These are phyloP conservation scores for Chrysolina americana DNA, from an alignment of 2,888 invertebrate species.

Conservation along the genomic window DNA sequence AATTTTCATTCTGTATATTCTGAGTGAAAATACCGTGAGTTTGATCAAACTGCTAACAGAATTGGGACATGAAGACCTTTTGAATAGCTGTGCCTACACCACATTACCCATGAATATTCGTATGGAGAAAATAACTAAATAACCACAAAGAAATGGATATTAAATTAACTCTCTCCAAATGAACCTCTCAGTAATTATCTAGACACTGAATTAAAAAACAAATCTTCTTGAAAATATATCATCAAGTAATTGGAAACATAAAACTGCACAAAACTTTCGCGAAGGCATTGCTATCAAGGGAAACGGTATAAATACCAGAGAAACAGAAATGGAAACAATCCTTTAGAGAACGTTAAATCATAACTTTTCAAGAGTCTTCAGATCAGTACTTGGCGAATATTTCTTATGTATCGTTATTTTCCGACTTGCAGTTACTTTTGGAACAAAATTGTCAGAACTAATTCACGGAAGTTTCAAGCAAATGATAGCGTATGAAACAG, in stretches of 20 bases:
- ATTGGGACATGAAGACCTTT: too few relatives aligned
- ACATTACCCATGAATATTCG: too few relatives aligned
- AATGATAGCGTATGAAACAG: too few relatives aligned
- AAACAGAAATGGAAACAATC: not conserved
- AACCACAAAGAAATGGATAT: not conserved
- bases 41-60: too few relatives aligned
- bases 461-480: not conserved
- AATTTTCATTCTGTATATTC: too few relatives aligned
- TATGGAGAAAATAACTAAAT: not conserved
- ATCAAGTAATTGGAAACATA: not conserved
- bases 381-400: not conserved
- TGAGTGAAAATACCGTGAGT: too few relatives aligned
- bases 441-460: not conserved
- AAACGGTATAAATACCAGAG: slow-evolving; percentile 9
- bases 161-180: not conserved
- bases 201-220: not conserved
- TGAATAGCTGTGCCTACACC: too few relatives aligned
- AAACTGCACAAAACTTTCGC: not conserved
- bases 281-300: too few relatives aligned
- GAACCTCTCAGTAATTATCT: not conserved
- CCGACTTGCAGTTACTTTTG: not conserved
- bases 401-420: not conserved
- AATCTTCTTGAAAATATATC: not conserved
- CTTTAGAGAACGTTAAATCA: not conserved
- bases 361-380: slow-evolving; percentile 7